Base-by-base conservation (phyloP, 2,797 vertebrate genomes). In the Spinus olivaceus region DNA sequence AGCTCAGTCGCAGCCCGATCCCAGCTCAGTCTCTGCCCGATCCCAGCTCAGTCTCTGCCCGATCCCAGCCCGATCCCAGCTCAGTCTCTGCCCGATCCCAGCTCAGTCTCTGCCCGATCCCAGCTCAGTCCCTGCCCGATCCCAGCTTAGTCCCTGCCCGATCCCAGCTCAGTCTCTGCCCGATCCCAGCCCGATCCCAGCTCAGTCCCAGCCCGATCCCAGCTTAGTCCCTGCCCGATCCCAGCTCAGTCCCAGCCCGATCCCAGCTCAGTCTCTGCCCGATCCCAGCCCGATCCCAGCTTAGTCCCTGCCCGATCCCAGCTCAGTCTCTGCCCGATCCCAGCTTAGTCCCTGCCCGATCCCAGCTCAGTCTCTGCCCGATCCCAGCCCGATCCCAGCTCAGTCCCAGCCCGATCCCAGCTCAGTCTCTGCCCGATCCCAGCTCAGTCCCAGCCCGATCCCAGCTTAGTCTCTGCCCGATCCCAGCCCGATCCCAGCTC, bases 21-120 rank as follows among this genome's bases (percentile, higher is more conserved):
- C 20, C 32, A 1, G 27, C 16, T 0, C 33, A 0, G 0, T 37
- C 32, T 11, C 19, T 5, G 24, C 23, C 0, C 50, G 1, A 2
- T 39, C 28, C 49, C 28, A 2, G 44, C 32, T 3, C 8, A 3
- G 0, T 14, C 54, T 9, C 20, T 1, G 32, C 16, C 1, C 49
- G 2, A 6, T 50, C 25, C 49, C 49, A 11, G 27, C 46, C 13
- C 46, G 12, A 12, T 47, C 46, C 46, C 46, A 8, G 27, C 27
- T 3, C 25, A 0, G 0, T 24, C 21, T 35, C 21, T 1, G 44
- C 41, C 7, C 12, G 6, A 1, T 24, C 21, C 47, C 21, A 1
- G 32, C 15, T 3, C 47, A 2, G 23, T 24, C 47, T 24, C 47
- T 9, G 44, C 41, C 10, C 12, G 8, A 1, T 17, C 41, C 11